Conservation (phyloP, 2,113 vertebrate genomes). For the Amphilophus citrinellus region DNA sequence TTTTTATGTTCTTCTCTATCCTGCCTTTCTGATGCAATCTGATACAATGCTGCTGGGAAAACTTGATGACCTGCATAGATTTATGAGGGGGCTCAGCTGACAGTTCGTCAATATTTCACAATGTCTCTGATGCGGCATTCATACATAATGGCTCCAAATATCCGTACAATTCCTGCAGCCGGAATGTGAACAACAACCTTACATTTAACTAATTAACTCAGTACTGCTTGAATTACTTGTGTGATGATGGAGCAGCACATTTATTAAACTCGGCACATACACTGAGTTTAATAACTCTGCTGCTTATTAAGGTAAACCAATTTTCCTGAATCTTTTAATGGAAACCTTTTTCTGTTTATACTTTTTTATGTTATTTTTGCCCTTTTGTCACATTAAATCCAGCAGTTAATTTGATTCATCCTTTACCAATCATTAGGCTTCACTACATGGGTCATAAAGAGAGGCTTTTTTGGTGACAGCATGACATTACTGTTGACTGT, state of each 20-base stretch:
- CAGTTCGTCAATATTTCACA: conserved; percentile 75
- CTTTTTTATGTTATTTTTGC: background rate
- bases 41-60: conserved; percentile 69
- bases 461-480: conserved; percentile 29
- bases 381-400: background rate
- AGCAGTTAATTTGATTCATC: background rate
- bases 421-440: conserved; percentile 1
- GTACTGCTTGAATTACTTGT: background rate
- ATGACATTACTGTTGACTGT: conserved; percentile 17
- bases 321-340: background rate
- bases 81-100: conserved; percentile 63
- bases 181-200: conserved; percentile 9
- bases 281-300: background rate
- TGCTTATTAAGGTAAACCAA: background rate
- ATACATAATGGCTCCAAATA: conserved; percentile 49
- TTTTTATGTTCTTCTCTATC: conserved; percentile 37
- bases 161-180: conserved; percentile 28
- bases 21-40: conserved; percentile 67
- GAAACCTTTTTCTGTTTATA: background rate
- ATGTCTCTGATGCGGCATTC: conserved; percentile 47
- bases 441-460: background rate
- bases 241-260: background rate
- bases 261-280: too few species aligned
- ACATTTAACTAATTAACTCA: background rate
- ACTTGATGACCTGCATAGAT: conserved; percentile 71